These are phyloP conservation scores for Drosophila diplacantha DNA, from an alignment of 2,888 invertebrate genomes.

Conservation along the genomic window DNA sequence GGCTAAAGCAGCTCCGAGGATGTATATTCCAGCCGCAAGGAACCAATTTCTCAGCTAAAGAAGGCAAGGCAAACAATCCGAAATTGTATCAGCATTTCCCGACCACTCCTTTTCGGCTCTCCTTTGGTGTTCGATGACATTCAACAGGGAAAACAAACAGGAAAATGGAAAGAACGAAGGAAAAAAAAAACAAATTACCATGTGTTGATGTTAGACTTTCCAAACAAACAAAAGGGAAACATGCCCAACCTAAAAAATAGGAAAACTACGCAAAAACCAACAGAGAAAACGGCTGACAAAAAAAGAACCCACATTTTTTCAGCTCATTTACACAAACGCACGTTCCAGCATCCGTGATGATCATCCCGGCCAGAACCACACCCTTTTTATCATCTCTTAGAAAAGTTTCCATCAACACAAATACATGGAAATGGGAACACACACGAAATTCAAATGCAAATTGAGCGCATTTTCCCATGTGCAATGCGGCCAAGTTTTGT, in stretches of 20 bases:
- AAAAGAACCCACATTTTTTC: conserved; percentile 35
- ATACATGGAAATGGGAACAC: conserved; percentile 44
- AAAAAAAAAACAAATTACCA: conserved; percentile 31
- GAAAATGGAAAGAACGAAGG: conserved; percentile 9
- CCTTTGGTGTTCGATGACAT: conserved; percentile 43
- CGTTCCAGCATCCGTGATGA: conserved; percentile 33
- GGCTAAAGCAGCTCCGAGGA: neutral
- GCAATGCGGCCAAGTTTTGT: conserved; percentile 54
- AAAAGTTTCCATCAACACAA: conserved; percentile 61
- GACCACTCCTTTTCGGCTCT: conserved; percentile 25
- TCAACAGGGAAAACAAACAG: conserved; percentile 33
- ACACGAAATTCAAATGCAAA: conserved; percentile 59
- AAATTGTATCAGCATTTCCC: conserved; percentile 34
- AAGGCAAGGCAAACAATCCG: conserved; percentile 23
- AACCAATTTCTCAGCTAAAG: conserved; percentile 23
- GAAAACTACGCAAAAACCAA: conserved; percentile 44
- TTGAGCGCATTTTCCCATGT: conserved; percentile 49
- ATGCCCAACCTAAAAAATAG: conserved; percentile 18
- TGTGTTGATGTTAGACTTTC: conserved; percentile 56
- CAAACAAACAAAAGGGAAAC: conserved; percentile 49
- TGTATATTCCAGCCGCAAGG: neutral
- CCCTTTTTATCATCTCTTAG: conserved; percentile 48
- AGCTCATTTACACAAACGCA: conserved; percentile 59
- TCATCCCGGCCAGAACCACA: conserved; percentile 42
- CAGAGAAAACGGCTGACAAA: conserved; percentile 36